A percentile compares a stretch with the other conserved stretches of the same genome.
Conservation (phyloP, 2,888 invertebrate species). For the Halictus ligatus region DNA sequence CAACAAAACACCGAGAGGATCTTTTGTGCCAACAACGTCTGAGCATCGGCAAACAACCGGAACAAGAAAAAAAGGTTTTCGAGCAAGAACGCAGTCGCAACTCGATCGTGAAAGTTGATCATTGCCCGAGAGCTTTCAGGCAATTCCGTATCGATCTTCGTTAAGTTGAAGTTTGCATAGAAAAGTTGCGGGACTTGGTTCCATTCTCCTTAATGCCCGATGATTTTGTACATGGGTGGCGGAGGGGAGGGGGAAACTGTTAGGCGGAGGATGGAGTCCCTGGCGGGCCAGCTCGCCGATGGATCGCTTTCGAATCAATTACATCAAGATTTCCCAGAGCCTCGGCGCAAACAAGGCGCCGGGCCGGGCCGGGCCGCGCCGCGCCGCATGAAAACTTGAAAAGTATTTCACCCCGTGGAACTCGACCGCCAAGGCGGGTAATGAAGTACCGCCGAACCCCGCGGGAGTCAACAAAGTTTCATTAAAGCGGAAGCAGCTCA, state of each 20-base stretch:
- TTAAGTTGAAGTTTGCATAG: neutral
- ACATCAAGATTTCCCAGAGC: constrained; percentile 40
- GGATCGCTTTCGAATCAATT: constrained; percentile 51
- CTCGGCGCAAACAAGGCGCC: constrained; percentile 37
- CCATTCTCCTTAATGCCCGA: neutral
- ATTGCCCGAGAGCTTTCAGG: neutral
- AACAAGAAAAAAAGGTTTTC: neutral
- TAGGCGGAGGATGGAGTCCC: neutral
- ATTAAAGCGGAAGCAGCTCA: constrained; percentile 67
- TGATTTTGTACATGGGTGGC: constrained; percentile 2
- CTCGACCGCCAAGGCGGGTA: constrained; percentile 48
- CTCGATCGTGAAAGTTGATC: neutral
- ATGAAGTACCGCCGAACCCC: constrained; percentile 64
- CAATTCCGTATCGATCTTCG: neutral
- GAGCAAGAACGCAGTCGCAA: neutral
- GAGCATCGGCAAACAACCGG: neutral
- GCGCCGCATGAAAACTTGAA: constrained; percentile 51
- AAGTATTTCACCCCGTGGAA: constrained; percentile 59
- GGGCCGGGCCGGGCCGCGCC: neutral
- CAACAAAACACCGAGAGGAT: neutral
- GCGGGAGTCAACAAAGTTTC: constrained; percentile 70
- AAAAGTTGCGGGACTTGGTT: neutral
- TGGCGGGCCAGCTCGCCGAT: constrained; percentile 2
- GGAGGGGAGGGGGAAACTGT: neutral
- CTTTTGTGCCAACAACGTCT: neutral